A percentile compares a stretch with the other conserved stretches of the same genome.
These are phyloP conservation scores for Heteronetta atricapilla DNA, from an alignment of 2,113 vertebrate genomes.

Conservation along the genomic window DNA sequence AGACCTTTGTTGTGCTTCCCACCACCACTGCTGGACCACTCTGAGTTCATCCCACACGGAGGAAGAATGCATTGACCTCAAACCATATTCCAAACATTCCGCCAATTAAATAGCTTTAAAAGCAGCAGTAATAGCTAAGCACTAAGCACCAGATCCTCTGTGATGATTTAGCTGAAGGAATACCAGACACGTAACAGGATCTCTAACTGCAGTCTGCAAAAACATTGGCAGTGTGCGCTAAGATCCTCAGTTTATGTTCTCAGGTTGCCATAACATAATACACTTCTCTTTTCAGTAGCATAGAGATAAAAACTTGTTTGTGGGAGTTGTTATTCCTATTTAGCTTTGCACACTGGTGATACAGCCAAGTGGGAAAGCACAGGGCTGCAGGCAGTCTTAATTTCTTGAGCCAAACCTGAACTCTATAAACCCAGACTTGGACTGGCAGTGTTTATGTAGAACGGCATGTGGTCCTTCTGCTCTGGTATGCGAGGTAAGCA, in stretches of 20 bases:
- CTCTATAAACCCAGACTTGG: slow-evolving; percentile 26
- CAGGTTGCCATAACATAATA: background rate
- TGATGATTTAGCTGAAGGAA: background rate
- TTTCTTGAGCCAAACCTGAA: slow-evolving; percentile 35
- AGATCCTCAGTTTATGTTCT: slow-evolving; percentile 1
- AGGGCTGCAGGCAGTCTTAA: background rate
- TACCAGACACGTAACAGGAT: background rate
- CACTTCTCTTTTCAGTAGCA: background rate
- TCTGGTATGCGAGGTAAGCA: slow-evolving; percentile 29
- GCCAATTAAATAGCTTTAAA: background rate
- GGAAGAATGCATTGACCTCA: background rate
- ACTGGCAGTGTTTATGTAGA: background rate
- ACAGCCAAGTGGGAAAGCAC: background rate
- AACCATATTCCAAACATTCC: background rate
- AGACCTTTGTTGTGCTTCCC: background rate
- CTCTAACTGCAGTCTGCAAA: background rate
- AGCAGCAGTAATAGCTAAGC: background rate
- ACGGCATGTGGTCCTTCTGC: slow-evolving; percentile 25
- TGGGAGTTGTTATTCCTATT: background rate
- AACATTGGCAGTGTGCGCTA: background rate
- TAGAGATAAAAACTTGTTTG: background rate
- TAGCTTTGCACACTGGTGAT: background rate
- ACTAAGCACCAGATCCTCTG: background rate
- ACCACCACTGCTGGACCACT: background rate
- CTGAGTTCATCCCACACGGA: background rate